Base-by-base conservation (phyloP, 2,797 vertebrate species). In the Enteromius radiatus region DNA sequence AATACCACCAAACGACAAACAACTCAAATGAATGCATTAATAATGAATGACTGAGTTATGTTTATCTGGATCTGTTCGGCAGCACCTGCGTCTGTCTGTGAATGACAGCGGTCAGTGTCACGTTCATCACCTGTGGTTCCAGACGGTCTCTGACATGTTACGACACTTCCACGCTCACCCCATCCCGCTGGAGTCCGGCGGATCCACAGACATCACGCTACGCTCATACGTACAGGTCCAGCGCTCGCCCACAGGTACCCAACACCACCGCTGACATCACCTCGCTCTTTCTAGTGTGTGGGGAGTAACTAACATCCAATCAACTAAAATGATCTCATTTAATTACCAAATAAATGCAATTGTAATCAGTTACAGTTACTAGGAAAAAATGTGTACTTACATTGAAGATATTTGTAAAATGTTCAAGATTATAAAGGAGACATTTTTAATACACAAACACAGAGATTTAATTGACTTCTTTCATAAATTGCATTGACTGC, bases 51-150 rank as follows among this genome's bases (percentile, higher is more conserved):
- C 0, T 43, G 17, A 7, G 47, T 52, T 15, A 5, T 1, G 7
- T 3, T 9, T 54, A 54, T n/a, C 21, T 52, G 19, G 7, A 4
- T 4, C 8, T 84, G 14, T 70, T 64, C 45, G 14, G 1, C 93
- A 99, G 98, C 98, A 99, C 88, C 94, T 99, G 84, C 96, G 98
- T 36, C 92, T 99, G 92, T 98, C 98, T 0, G 93, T 99, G 89
- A 99, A 98, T 0, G 97, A 97, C 86, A 97, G 92, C 0, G 97
- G 98, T 9, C 98, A 98, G 90, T 99, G 98, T 91, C 97, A 98
- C 2, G 97, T 99, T 23, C 98, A 99, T 88, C 98, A 99, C 90
- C 95, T 99, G 89, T 99, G 98, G 97, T 99, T 99, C 91, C 97
- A 97, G 95, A 97, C 97, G 0, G 96, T 99, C 85, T 96, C 97